Percentiles rank a stretch among this genome's conserved stretches.
Conservation (phyloP, 2,797 vertebrate species). For the Pempheris klunzingeri region DNA sequence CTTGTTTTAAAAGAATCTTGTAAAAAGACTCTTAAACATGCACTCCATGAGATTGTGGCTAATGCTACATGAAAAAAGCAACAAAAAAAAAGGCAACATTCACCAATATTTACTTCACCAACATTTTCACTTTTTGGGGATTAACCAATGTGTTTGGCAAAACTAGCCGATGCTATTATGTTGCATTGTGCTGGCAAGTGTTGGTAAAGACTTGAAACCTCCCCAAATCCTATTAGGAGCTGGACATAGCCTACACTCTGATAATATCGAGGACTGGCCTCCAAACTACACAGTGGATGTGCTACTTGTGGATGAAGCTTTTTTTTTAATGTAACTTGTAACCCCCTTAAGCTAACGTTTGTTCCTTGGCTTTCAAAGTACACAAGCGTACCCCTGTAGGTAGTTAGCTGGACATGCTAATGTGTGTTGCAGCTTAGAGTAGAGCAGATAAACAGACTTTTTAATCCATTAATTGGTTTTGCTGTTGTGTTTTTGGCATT, state of each 20-base stretch:
- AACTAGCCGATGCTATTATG: too few species aligned
- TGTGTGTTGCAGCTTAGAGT: background rate
- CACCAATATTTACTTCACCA: too few species aligned
- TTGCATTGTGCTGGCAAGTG: too few species aligned
- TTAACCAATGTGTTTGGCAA: too few species aligned
- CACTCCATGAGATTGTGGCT: background rate
- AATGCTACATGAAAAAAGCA: too few species aligned
- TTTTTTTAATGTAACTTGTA: background rate
- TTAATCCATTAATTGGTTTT: background rate
- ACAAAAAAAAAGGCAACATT: too few species aligned
- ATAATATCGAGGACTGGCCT: background rate
- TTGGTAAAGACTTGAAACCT: background rate
- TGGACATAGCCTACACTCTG: background rate
- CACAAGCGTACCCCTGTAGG: too few species aligned
- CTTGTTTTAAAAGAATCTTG: conserved; percentile 6
- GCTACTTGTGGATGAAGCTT: background rate
- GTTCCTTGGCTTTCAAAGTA: background rate
- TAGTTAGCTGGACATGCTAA: background rate
- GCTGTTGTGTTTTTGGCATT: background rate
- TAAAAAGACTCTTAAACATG: background rate
- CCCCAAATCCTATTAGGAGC: background rate
- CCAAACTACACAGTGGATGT: background rate
- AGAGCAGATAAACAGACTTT: background rate
- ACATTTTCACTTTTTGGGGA: background rate
- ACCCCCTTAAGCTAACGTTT: background rate